These are phyloP conservation scores for Drosophila affinis DNA, from an alignment of 2,888 invertebrate genomes.

Conservation along the genomic window DNA sequence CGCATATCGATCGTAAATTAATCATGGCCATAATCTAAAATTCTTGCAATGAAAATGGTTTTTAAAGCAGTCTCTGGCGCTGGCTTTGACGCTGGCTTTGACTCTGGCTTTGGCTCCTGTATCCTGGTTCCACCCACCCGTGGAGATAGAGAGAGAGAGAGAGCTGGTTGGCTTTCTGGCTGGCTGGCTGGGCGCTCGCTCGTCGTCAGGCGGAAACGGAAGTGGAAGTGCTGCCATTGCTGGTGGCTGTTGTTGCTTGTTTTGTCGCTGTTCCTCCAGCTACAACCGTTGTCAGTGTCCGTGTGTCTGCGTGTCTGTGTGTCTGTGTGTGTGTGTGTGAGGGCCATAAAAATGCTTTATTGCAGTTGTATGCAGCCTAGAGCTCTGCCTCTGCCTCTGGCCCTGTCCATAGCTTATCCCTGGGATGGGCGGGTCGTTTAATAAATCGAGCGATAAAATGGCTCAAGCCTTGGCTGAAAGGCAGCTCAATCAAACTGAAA, in stretches of 20 bases:
- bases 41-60: constrained; percentile 26
- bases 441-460: constrained; percentile 53
- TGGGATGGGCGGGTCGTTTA: constrained; percentile 27
- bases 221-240: constrained; percentile 48
- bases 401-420: constrained; percentile 44
- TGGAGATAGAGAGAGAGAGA: not conserved
- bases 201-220: constrained; percentile 43
- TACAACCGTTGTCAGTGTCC: not conserved
- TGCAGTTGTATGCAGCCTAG: constrained; percentile 27
- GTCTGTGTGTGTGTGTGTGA: not conserved
- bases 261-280: constrained; percentile 3
- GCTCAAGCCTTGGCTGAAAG: constrained; percentile 34
- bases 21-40: constrained; percentile 13
- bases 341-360: constrained; percentile 50
- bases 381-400: constrained; percentile 2
- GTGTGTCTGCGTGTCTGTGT: no score
- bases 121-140: not conserved
- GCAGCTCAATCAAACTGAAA: constrained; percentile 43
- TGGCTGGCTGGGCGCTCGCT: not conserved
- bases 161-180: no score
- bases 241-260: constrained; percentile 37
- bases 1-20: constrained; percentile 38
- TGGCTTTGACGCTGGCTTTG: not conserved
- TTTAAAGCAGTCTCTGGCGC: constrained; percentile 22
- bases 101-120: no score